phyloP scores from a whole-genome alignment of 1,140 invertebrate genomes.

The Lasioglossum albipes region DNA sequence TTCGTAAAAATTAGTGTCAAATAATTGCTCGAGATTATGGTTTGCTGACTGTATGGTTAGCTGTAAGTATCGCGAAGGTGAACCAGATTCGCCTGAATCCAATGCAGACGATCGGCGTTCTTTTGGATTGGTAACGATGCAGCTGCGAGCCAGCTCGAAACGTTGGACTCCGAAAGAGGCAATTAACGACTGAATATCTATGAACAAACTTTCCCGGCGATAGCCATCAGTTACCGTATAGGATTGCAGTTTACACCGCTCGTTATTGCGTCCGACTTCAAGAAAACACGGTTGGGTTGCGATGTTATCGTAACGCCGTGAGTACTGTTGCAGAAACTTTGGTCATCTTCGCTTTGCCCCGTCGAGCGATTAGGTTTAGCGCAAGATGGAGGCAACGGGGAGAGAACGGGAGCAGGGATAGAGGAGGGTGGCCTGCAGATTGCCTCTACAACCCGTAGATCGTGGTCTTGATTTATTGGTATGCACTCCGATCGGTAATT shows the following conservation, averaged over 20 bases:
- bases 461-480: slow-evolving; percentile 52
- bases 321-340: slow-evolving; percentile 62
- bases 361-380: slow-evolving; percentile 52
- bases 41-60: no score
- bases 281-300: slow-evolving; percentile 32
- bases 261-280: slow-evolving; percentile 41
- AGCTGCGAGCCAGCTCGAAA: slow-evolving; percentile 14
- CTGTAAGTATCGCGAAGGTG: no score
- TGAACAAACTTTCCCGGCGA: slow-evolving; percentile 35
- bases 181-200: slow-evolving; percentile 44
- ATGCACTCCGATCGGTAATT: slow-evolving; percentile 52
- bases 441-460: slow-evolving; percentile 43
- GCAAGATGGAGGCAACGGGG: slow-evolving; percentile 15
- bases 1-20: no score
- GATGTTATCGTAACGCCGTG: slow-evolving; percentile 54
- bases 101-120: neutral
- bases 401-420: neutral
- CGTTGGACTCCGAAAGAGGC: slow-evolving; percentile 34
- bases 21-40: no score
- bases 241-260: slow-evolving; percentile 42
- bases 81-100: no score
- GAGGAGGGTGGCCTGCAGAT: slow-evolving; percentile 44
- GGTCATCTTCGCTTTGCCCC: slow-evolving; percentile 55
- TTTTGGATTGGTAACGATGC: slow-evolving; percentile 15
- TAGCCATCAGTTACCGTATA: slow-evolving; percentile 36